Evolutionary conservation across 1,140 invertebrate species (phyloP), one percentile per base, ranked within the genome.

Genomic region (Schlechtendalia chinensis): DNA sequence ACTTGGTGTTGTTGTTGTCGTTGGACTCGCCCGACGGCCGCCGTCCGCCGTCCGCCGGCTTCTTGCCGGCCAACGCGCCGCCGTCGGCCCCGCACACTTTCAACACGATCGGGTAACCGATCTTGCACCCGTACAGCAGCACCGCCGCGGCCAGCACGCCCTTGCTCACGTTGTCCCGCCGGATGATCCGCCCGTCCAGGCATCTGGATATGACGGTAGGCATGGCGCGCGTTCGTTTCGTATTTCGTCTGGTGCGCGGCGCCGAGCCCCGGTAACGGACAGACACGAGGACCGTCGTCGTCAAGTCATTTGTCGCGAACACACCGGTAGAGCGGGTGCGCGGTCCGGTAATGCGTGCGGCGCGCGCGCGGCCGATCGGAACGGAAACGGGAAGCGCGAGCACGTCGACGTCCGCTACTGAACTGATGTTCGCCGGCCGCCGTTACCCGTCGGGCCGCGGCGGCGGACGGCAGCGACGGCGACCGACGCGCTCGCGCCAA

Each of bases 121-220:
- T 54, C 83, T 88, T 88, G 45, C 88, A 82, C 0, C 87, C 83
- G 82, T 89, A 88, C 0, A 88, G 82, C 54, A 86, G 84, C 12
- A 88, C 86, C n/a, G 86, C 86, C 83, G 86, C 81, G 83, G 88
- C 85, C 84, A 89, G 80, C 85, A 91, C 88, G 5, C 89, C 89
- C 63, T 87, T 85, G 4, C 89, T 89, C 74, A 91, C 84, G 54
- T 87, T 87, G 82, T 90, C 88, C 84, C 88, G 89, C 82, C 87
- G 89, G 45, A 85, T 83, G 22, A 90, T 88, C 22, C 89, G 86
- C 54, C 87, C 87, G 83, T 89, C 87, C 61, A 91, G 84, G 82
- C 91, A 88, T 85, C 92, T 93, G 6, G 91, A 92, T 82, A 92
- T 87, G 47, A 91, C 89, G 82, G 89, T 87, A 80, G 90, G 89